Conservation (phyloP, 2,797 vertebrate genomes). For the Sebastes taczanowskii region DNA sequence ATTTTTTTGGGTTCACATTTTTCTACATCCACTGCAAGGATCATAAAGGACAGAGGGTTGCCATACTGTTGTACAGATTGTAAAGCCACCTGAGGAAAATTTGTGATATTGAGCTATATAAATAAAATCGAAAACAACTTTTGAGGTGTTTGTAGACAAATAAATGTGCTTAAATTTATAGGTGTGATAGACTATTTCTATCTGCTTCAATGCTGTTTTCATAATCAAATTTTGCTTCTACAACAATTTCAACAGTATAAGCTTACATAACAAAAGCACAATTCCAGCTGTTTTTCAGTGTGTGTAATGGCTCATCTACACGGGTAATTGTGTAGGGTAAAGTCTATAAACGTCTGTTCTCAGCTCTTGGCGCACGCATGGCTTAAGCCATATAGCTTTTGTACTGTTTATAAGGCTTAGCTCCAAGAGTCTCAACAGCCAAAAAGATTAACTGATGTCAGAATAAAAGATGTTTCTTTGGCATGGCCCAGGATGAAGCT, state of each 20-base stretch:
- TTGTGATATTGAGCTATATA: too few species aligned
- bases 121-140: not conserved
- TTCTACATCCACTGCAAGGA: too few species aligned
- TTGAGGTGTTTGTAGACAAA: not conserved
- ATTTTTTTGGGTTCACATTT: too few species aligned
- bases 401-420: conserved; percentile 30
- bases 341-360: conserved; percentile 16
- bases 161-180: not conserved
- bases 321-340: not conserved
- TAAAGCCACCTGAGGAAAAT: too few species aligned
- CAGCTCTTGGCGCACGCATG: not conserved
- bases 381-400: conserved; percentile 6
- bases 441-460: conserved; percentile 41
- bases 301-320: not conserved
- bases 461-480: conserved; percentile 37
- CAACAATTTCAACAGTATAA: not conserved
- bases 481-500: conserved; percentile 3
- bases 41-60: too few species aligned
- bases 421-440: conserved; percentile 9
- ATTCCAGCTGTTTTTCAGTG: not conserved
- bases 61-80: too few species aligned
- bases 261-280: not conserved
- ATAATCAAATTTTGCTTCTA: not conserved
- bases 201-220: not conserved
- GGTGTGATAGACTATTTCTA: not conserved